Evolutionary conservation across 2,797 vertebrate genomes (phyloP).

Genomic region (Luscinia megarhynchos): DNA sequence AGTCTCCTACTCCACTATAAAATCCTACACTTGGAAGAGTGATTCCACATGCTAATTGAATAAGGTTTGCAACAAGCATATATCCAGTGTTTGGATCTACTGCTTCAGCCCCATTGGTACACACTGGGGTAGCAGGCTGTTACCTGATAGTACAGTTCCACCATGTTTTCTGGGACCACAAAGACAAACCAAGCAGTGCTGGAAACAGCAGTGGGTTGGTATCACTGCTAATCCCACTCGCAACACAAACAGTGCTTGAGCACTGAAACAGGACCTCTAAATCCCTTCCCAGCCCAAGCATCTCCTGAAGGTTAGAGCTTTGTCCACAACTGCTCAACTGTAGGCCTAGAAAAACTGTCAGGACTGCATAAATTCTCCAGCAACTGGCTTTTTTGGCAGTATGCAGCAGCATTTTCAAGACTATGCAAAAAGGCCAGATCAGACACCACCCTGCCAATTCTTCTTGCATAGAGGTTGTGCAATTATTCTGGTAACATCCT

Average conservation of each 20-base stretch:
- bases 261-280: not conserved
- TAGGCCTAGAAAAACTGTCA: not conserved
- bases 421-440: not conserved
- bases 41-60: not conserved
- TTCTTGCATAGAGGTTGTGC: slow-evolving; percentile 19
- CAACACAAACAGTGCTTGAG: not conserved
- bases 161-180: not conserved
- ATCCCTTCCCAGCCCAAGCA: not conserved
- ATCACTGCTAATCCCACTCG: not conserved
- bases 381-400: not conserved
- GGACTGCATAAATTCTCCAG: not conserved
- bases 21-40: not conserved
- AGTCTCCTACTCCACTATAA: not conserved
- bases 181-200: not conserved
- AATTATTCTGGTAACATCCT: slow-evolving; percentile 52
- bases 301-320: not conserved
- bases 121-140: not conserved
- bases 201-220: not conserved
- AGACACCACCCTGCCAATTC: slow-evolving; percentile 17
- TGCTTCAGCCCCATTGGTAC: not conserved
- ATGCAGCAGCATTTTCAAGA: slow-evolving; percentile 13
- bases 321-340: not conserved
- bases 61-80: not conserved
- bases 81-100: not conserved
- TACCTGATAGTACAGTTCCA: not conserved